phyloP scores from a whole-genome alignment of 2,888 invertebrate genomes.

The Herminia tarsipennalis region DNA sequence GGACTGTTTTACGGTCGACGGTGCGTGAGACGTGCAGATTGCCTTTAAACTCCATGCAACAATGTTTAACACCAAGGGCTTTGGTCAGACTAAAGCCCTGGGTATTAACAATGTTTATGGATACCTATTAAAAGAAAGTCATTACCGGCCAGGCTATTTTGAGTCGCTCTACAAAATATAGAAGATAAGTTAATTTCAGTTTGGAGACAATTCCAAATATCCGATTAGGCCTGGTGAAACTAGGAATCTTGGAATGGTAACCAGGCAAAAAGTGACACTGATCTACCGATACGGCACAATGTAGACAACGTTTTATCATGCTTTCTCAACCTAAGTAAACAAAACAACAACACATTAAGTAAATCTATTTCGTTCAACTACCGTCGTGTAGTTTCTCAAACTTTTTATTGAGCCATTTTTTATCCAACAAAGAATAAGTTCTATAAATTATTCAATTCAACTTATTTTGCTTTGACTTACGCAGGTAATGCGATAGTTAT shows the following conservation, averaged over 20 bases:
- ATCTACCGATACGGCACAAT: slow-evolving; percentile 33
- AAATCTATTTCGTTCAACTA: not conserved
- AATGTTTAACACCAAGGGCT: no score
- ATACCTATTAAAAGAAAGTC: no score
- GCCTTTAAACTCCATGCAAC: no score
- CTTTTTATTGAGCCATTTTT: not conserved
- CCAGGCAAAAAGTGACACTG: slow-evolving; percentile 42
- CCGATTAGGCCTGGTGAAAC: slow-evolving; percentile 28
- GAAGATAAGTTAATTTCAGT: no score
- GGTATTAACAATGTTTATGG: no score
- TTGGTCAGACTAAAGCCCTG: no score
- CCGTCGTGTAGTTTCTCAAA: not conserved
- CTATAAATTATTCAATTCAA: not conserved
- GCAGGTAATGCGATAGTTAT: slow-evolving; percentile 20
- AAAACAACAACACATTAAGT: slow-evolving; percentile 14
- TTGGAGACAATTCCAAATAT: no score
- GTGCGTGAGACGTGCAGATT: no score
- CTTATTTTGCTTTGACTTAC: slow-evolving; percentile 4
- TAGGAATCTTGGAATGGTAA: slow-evolving; percentile 29
- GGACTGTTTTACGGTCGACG: no score
- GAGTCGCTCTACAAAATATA: no score
- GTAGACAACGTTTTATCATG: slow-evolving; percentile 47
- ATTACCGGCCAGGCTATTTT: no score
- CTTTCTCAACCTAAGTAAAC: slow-evolving; percentile 57
- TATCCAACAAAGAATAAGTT: not conserved